phyloP scores from a whole-genome alignment of 1,140 invertebrate species.

The Diorhabda elongata region DNA sequence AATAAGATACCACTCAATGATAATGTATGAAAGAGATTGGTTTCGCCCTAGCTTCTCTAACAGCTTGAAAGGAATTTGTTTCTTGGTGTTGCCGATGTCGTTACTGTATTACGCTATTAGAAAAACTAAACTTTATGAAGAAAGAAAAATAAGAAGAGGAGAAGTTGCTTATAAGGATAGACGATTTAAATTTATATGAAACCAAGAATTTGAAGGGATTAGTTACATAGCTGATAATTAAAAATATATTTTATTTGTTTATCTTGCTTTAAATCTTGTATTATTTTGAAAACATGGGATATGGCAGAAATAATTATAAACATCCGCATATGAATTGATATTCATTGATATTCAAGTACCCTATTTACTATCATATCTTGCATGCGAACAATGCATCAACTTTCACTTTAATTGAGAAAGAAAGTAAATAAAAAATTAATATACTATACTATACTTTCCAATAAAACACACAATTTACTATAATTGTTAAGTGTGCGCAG shows the following conservation, averaged over 20 bases:
- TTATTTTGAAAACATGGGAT: too few relatives aligned
- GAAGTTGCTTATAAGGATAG: conserved; percentile 70
- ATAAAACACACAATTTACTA: too few relatives aligned
- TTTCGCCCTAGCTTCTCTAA: conserved; percentile 64
- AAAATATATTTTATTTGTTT: not conserved
- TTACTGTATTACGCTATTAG: conserved; percentile 53
- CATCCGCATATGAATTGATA: too few relatives aligned
- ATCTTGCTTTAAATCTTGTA: too few relatives aligned
- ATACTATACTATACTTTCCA: too few relatives aligned
- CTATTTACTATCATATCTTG: too few relatives aligned
- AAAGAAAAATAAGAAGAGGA: conserved; percentile 59
- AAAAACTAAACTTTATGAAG: conserved; percentile 51
- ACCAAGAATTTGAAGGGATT: not conserved
- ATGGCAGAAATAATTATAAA: too few relatives aligned
- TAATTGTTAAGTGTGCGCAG: too few relatives aligned
- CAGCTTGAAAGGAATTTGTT: conserved; percentile 50
- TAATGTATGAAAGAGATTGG: conserved; percentile 57
- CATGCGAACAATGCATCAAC: too few relatives aligned
- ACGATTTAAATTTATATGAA: conserved; percentile 52
- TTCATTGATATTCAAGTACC: too few relatives aligned
- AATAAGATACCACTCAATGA: conserved; percentile 66
- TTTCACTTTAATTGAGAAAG: too few relatives aligned
- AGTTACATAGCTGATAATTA: not conserved
- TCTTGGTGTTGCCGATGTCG: conserved; percentile 57
- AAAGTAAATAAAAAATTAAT: too few relatives aligned